Evolutionary conservation across 2,113 vertebrate genomes (phyloP), one percentile per base, ranked within the genome.

Genomic region (Clarias magur): DNA sequence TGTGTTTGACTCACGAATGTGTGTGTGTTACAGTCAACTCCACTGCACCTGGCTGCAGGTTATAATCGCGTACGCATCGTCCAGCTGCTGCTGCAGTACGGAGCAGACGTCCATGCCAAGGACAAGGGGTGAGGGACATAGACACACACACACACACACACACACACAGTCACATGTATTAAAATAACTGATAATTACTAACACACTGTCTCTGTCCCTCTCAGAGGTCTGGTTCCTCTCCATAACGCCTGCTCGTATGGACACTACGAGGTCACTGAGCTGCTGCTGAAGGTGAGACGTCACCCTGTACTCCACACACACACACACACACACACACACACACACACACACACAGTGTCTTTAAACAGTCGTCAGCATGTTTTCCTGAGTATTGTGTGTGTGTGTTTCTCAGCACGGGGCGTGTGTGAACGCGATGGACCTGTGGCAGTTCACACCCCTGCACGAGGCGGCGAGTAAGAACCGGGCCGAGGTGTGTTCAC

Each of bases 221-320:
- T 68, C 94, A 99, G 98, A 56, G 98, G 98, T 86, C 95, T 99
- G 75, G 98, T 99, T 86, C 98, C 98, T 92, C 96, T 99, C 91
- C 98, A 99, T 93, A 99, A 99, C n/a, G 98, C 98, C 25, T 99
- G 98, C 86, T 99, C 98, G 0, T 99, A 99, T 42, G 98, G 98
- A 87, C 98, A 99, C 94, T 99, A 97, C 38, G 98, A 99, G 91
- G 98, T 99, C 91, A 99, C 98, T 12, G 98, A 99, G 92, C 95
- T 99, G 82, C 95, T 99, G 86, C 94, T 99, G 25, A 99, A 99
- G 95, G 98, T 99, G 94, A 81, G 65, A 5, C 1, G 30, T 38
- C 10, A 42, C 78, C 5, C 30, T 60, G 21, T 27, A 5, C 10
- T 34, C 7, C n/a, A 38, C 56, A 27, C 12, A 48, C 48, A 48